Evolutionary conservation across 2,797 vertebrate species (phyloP).

Genomic region (Arremon aurantiirostris): DNA sequence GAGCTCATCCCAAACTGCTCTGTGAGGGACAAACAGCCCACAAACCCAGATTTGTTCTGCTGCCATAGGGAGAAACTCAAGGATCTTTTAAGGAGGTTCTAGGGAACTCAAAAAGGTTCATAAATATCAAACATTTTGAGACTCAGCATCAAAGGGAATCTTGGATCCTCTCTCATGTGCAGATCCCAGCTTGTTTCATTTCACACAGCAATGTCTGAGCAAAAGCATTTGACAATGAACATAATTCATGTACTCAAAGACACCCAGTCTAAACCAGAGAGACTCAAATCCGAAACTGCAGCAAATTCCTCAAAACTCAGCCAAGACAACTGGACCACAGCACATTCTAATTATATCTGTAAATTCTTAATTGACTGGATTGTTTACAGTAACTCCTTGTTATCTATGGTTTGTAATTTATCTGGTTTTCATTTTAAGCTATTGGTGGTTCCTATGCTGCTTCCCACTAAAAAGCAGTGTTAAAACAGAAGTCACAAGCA

Average conservation of each 20-base stretch:
- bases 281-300: not conserved
- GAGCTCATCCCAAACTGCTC: not conserved
- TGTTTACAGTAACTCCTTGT: not conserved
- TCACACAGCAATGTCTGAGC: not conserved
- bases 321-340: not conserved
- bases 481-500: not conserved
- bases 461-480: not conserved
- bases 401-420: not conserved
- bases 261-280: not conserved
- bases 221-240: not conserved
- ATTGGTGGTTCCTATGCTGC: not conserved
- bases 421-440: not conserved
- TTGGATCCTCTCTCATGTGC: not conserved
- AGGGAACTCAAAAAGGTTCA: not conserved
- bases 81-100: not conserved
- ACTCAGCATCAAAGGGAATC: not conserved
- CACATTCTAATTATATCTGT: not conserved
- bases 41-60: not conserved
- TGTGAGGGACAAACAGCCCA: not conserved
- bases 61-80: not conserved
- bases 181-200: not conserved
- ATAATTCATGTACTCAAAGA: not conserved
- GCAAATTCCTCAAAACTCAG: not conserved
- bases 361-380: not conserved
- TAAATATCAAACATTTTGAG: not conserved